Percentiles rank a stretch among this genome's conserved stretches.
phyloP scores from a whole-genome alignment of 2,888 invertebrate genomes.

The Drosophila anceps region DNA sequence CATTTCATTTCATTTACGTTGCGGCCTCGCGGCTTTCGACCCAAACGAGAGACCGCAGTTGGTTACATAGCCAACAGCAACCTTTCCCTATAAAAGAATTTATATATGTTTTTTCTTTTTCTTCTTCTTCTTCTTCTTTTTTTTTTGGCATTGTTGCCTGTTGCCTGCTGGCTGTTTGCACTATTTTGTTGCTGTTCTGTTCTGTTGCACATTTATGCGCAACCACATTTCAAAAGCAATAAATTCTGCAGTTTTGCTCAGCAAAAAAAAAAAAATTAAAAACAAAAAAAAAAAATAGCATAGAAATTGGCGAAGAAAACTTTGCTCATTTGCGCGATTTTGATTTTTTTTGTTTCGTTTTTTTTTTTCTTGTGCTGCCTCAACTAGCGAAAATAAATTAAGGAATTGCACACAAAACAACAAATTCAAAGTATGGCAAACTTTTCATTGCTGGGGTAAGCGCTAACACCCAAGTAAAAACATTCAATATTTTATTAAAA shows the following conservation, averaged over 20 bases:
- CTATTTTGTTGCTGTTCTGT: conserved; percentile 31
- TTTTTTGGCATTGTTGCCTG: conserved; percentile 36
- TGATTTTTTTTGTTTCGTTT: conserved; percentile 52
- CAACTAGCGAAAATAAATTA: conserved; percentile 51
- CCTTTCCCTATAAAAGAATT: conserved; percentile 11
- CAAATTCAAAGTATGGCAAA: conserved; percentile 48
- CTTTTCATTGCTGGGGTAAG: conserved; percentile 33
- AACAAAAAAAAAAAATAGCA: conserved; percentile 2
- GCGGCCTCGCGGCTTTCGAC: conserved; percentile 42
- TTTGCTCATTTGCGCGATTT: conserved; percentile 78
- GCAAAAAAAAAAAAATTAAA: conserved; percentile 44
- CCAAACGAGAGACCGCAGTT: conserved; percentile 47
- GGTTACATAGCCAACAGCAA: conserved; percentile 41
- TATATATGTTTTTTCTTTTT: conserved; percentile 6
- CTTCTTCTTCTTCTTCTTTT: conserved; percentile 17
- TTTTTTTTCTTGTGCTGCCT: background rate
- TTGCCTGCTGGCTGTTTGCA: conserved; percentile 46
- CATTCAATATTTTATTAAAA: conserved; percentile 55
- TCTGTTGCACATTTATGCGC: conserved; percentile 70
- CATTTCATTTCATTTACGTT: conserved; percentile 53
- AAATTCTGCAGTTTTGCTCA: conserved; percentile 71
- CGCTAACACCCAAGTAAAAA: conserved; percentile 35
- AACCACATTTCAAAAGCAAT: conserved; percentile 79
- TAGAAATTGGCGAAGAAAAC: conserved; percentile 53
- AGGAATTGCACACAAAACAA: conserved; percentile 53